Conservation (phyloP, 2,113 vertebrate genomes). For the Laticauda laticaudata region DNA sequence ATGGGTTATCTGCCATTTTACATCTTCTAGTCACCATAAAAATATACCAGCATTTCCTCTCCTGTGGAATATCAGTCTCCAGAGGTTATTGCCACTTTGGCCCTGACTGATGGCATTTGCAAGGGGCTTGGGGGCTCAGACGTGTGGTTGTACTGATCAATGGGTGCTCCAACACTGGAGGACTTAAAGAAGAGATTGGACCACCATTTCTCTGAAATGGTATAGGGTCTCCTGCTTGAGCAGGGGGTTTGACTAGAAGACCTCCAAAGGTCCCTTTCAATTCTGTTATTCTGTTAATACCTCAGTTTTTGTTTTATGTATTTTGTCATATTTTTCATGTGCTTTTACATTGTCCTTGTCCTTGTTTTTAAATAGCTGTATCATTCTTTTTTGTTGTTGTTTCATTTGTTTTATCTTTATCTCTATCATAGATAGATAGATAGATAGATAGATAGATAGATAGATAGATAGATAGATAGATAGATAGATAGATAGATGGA, state of each 20-base stretch:
- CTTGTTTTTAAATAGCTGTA: neutral
- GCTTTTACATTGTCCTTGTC: neutral
- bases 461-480: too few species aligned
- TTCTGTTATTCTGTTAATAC: neutral
- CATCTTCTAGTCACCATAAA: neutral
- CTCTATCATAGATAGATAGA: too few species aligned
- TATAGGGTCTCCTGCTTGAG: neutral
- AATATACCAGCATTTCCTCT: neutral
- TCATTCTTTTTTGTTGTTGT: neutral
- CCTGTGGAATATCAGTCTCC: neutral
- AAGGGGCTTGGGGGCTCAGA: neutral
- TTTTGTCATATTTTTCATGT: neutral
- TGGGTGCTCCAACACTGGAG: neutral
- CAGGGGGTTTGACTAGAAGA: neutral
- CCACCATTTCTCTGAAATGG: neutral
- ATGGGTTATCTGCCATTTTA: neutral
- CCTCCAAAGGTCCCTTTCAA: neutral
- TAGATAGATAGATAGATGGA: too few species aligned
- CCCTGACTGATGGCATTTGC: neutral
- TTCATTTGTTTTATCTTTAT: neutral
- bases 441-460: too few species aligned
- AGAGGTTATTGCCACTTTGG: neutral
- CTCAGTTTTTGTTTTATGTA: neutral
- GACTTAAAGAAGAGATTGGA: neutral
- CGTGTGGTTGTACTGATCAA: neutral